phyloP scores from a whole-genome alignment of 53 echinoderm and acorn worm genomes.

The Apostichopus leukothele region DNA sequence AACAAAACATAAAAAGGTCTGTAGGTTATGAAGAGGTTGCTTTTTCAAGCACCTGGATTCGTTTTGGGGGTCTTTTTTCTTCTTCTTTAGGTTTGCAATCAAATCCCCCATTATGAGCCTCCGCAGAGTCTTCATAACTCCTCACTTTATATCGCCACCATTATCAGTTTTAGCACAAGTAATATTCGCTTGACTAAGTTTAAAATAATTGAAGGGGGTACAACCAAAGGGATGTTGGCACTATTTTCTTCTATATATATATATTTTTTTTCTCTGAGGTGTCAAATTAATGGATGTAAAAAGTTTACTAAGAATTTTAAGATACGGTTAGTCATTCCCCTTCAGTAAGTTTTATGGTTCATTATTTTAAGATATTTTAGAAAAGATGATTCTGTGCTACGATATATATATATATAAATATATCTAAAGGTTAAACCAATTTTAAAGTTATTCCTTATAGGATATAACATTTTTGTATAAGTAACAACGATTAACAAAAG shows the following conservation, averaged over 20 bases:
- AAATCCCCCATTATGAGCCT: background rate
- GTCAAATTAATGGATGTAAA: background rate
- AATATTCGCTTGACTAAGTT: conserved; percentile 21
- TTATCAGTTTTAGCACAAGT: background rate
- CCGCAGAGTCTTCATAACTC: background rate
- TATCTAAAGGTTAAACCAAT: no score
- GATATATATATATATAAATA: no score
- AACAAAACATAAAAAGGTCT: background rate
- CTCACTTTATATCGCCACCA: background rate
- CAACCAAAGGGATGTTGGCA: background rate
- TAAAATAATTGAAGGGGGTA: conserved; percentile 38
- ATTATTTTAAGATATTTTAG: background rate
- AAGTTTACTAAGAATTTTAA: background rate
- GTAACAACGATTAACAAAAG: no score
- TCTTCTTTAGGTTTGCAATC: background rate
- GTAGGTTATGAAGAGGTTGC: no score
- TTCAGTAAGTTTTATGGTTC: background rate
- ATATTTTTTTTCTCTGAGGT: background rate
- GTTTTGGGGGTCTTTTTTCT: background rate
- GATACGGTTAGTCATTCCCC: background rate
- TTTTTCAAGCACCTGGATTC: background rate
- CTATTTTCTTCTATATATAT: background rate
- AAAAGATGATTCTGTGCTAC: no score
- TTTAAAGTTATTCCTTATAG: no score
- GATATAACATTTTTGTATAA: no score